Conservation (phyloP, 2,797 vertebrate genomes). For the Squalus acanthias region DNA sequence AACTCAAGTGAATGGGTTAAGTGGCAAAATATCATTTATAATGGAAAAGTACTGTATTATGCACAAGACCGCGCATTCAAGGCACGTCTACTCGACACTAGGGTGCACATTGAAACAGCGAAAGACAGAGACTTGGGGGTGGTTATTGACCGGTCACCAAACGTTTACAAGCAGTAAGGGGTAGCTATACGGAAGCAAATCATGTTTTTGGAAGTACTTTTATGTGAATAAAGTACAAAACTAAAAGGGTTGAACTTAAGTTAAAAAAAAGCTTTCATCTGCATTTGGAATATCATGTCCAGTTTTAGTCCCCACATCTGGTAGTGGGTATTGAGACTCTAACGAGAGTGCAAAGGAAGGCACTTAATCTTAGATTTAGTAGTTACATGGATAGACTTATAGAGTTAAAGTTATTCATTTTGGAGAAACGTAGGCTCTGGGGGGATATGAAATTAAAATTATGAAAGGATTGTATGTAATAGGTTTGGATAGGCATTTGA, state of each 20-base stretch:
- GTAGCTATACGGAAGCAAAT: not conserved
- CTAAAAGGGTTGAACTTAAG: not conserved
- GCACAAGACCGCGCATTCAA: not conserved
- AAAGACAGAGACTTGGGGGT: not conserved
- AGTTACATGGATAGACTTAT: not conserved
- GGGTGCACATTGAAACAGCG: not conserved
- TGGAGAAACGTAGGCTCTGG: not conserved
- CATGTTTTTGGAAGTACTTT: not conserved
- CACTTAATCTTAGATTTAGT: not conserved
- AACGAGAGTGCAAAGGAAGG: not conserved
- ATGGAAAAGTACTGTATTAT: not conserved
- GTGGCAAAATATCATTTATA: not conserved
- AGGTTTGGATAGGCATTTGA: not conserved
- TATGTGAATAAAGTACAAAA: not conserved
- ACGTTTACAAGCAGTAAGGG: not conserved
- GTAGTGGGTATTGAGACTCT: not conserved
- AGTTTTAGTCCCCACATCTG: not conserved
- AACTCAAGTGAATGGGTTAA: not conserved
- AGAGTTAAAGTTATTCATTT: not conserved
- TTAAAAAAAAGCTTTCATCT: not conserved
- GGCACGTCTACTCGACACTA: not conserved
- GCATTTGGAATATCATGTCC: not conserved
- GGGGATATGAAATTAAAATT: not conserved
- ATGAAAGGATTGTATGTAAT: not conserved
- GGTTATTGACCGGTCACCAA: not conserved